Conservation (phyloP, 2,888 invertebrate species). For the Clusia tigrina region DNA sequence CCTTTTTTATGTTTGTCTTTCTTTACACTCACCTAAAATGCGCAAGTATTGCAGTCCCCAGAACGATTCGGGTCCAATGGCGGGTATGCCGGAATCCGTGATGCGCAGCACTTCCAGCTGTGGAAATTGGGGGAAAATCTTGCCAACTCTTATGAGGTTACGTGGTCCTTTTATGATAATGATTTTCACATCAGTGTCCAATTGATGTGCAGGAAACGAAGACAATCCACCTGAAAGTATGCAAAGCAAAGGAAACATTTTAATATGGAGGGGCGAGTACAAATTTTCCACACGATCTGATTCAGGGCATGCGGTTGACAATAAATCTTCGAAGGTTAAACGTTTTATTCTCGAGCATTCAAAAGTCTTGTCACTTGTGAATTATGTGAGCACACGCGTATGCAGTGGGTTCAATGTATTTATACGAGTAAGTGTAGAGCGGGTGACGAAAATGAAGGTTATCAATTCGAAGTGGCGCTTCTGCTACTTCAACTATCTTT, state of each 20-base stretch:
- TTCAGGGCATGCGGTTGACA: too few species aligned
- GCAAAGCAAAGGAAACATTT: background rate
- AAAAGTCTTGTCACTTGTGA: too few species aligned
- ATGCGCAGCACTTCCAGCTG: conserved; percentile 77
- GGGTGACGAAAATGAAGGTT: too few species aligned
- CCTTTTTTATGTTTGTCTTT: conserved; percentile 3
- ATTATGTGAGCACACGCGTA: too few species aligned
- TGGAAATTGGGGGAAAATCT: conserved; percentile 71
- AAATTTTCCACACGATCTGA: too few species aligned
- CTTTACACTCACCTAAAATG: conserved; percentile 60
- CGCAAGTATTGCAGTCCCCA: conserved; percentile 76
- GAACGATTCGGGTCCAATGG: conserved; percentile 81
- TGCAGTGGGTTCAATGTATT: too few species aligned
- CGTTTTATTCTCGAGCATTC: too few species aligned
- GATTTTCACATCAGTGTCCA: conserved; percentile 73
- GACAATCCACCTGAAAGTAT: conserved; percentile 69
- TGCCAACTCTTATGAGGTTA: conserved; percentile 76
- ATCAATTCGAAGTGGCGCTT: too few species aligned
- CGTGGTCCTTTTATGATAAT: conserved; percentile 74
- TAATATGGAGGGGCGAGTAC: background rate
- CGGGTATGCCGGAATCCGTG: conserved; percentile 76
- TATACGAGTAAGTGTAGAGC: too few species aligned
- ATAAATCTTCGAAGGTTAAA: too few species aligned
- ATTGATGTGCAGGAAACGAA: conserved; percentile 71
- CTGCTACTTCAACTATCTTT: too few species aligned